Percentiles rank a stretch among this genome's conserved stretches.
These are phyloP conservation scores for Paramisgurnus dabryanus DNA, from an alignment of 2,113 vertebrate genomes.

Conservation along the genomic window DNA sequence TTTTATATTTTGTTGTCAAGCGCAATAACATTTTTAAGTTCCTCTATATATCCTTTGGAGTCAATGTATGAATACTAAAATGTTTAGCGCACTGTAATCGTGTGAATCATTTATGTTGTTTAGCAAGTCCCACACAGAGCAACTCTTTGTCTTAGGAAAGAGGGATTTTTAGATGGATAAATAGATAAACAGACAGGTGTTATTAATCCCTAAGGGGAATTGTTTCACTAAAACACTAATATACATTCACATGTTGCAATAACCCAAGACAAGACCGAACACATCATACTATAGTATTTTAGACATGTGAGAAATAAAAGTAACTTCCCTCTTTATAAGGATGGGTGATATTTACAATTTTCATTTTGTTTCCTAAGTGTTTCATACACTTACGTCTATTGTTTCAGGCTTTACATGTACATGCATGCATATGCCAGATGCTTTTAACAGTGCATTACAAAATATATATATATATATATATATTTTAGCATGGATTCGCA, in stretches of 20 bases:
- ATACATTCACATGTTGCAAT: slow-evolving; percentile 34
- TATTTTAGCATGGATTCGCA: too few species aligned
- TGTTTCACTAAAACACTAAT: background rate
- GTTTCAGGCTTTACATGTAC: too few species aligned
- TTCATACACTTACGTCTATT: too few species aligned
- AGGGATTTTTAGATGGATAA: slow-evolving; percentile 42
- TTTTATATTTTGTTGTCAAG: too few species aligned
- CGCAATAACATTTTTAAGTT: too few species aligned
- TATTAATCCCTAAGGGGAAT: slow-evolving; percentile 9
- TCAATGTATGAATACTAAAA: background rate
- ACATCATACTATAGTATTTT: background rate
- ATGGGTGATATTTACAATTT: too few species aligned
- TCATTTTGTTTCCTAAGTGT: too few species aligned
- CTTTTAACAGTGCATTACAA: too few species aligned
- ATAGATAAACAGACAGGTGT: slow-evolving; percentile 50
- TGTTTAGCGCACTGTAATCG: background rate
- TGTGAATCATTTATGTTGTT: background rate
- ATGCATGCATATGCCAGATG: too few species aligned
- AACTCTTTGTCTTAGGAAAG: background rate
- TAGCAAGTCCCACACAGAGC: background rate
- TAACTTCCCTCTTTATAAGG: too few species aligned
- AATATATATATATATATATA: too few species aligned
- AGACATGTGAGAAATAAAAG: background rate
- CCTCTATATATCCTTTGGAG: background rate
- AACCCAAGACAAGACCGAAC: slow-evolving; percentile 2